phyloP scores from a whole-genome alignment of 2,888 invertebrate species.

The Cheilosia urbana region DNA sequence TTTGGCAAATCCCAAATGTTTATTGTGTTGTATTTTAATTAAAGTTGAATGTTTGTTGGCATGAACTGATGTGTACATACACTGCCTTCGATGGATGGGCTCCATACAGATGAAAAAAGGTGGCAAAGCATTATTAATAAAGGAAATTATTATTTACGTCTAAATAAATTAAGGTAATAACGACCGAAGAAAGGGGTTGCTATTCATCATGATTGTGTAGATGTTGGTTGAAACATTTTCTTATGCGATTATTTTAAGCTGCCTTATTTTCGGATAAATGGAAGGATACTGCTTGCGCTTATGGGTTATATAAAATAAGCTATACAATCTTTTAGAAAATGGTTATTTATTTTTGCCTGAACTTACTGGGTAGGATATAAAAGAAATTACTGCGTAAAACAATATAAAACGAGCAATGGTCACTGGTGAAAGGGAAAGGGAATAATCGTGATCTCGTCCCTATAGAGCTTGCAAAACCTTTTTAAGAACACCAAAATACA shows the following conservation, averaged over 20 bases:
- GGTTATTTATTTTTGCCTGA: too few species aligned
- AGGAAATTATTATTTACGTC: constrained; percentile 46
- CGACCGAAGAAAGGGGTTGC: constrained; percentile 2
- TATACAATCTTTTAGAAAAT: too few species aligned
- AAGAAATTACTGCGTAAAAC: too few species aligned
- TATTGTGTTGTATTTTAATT: constrained; percentile 60
- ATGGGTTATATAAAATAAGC: too few species aligned
- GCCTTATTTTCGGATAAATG: constrained; percentile 37
- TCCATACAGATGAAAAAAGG: constrained; percentile 12
- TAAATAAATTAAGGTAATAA: constrained; percentile 38
- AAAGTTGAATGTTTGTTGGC: constrained; percentile 36
- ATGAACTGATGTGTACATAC: background rate
- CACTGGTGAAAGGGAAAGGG: too few species aligned
- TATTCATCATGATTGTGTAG: background rate
- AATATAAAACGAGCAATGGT: too few species aligned
- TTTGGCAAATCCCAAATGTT: constrained; percentile 56
- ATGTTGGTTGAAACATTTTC: background rate
- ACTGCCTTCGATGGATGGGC: background rate
- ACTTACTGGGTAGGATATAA: too few species aligned
- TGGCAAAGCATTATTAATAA: constrained; percentile 23
- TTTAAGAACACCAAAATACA: too few species aligned
- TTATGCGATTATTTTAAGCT: constrained; percentile 13
- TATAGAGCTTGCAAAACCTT: too few species aligned
- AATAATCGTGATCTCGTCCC: too few species aligned
- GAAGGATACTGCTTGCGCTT: background rate